These are phyloP conservation scores for Gallinago nigripennis DNA, from an alignment of 2,797 vertebrate species.

Conservation along the genomic window DNA sequence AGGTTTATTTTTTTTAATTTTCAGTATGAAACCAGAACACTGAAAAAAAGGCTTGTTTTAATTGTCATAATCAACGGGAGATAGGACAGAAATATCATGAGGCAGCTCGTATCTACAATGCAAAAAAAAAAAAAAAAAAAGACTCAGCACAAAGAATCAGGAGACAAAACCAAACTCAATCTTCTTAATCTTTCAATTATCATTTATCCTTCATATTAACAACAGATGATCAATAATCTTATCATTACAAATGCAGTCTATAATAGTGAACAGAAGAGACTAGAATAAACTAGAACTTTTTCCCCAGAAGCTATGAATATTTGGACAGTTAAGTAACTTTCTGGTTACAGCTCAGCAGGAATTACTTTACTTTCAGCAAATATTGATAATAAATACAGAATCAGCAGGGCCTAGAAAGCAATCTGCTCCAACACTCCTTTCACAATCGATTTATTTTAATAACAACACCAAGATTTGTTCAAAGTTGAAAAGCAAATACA, in stretches of 20 bases:
- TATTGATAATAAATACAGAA: constrained; percentile 39
- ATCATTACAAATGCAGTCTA: background rate
- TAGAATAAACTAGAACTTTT: background rate
- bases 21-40: background rate
- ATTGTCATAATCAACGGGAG: background rate
- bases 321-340: constrained; percentile 20
- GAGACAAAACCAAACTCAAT: background rate
- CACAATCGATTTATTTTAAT: constrained; percentile 10
- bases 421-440: background rate
- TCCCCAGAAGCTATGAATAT: background rate
- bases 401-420: background rate
- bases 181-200: background rate
- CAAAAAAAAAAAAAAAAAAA: background rate
- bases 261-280: background rate
- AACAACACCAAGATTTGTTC: background rate
- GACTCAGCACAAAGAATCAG: background rate
- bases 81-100: background rate
- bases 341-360: background rate
- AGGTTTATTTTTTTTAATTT: background rate
- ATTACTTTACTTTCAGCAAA: constrained; percentile 21
- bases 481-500: constrained; percentile 6
- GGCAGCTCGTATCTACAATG: background rate
- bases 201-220: background rate
- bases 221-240: background rate
- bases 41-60: background rate